A percentile compares a stretch with the other conserved stretches of the same genome.
phyloP scores from a whole-genome alignment of 2,888 invertebrate genomes.

The Pristionchus japonicus region DNA sequence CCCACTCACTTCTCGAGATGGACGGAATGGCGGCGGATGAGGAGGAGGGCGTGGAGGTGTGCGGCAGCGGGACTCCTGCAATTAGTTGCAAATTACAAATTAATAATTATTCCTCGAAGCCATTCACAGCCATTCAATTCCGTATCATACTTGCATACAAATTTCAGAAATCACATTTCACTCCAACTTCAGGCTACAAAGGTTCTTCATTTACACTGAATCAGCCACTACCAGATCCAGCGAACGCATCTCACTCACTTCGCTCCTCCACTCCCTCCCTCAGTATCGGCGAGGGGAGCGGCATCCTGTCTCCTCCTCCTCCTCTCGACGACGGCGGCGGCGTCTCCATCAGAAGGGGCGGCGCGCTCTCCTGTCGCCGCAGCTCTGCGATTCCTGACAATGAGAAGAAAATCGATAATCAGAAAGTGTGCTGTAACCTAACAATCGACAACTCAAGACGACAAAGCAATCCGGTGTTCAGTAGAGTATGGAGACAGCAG shows the following conservation, averaged over 20 bases:
- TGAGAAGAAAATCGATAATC: neutral
- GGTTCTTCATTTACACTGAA: no score
- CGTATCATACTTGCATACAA: no score
- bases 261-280: neutral
- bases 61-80: neutral
- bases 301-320: neutral
- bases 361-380: neutral
- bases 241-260: neutral
- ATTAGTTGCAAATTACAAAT: neutral
- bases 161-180: no score
- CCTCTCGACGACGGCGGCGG: neutral
- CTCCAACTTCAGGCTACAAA: no score
- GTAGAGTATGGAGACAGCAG: no score
- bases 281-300: neutral
- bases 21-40: neutral
- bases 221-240: no score
- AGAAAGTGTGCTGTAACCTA: no score
- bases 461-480: no score
- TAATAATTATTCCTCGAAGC: no score
- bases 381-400: conserved; percentile 15
- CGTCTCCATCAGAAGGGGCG: neutral
- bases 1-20: neutral
- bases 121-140: no score
- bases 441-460: no score
- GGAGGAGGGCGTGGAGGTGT: neutral